Base-by-base conservation (phyloP, 1,140 invertebrate species). In the Meloidogyne hapla region DNA sequence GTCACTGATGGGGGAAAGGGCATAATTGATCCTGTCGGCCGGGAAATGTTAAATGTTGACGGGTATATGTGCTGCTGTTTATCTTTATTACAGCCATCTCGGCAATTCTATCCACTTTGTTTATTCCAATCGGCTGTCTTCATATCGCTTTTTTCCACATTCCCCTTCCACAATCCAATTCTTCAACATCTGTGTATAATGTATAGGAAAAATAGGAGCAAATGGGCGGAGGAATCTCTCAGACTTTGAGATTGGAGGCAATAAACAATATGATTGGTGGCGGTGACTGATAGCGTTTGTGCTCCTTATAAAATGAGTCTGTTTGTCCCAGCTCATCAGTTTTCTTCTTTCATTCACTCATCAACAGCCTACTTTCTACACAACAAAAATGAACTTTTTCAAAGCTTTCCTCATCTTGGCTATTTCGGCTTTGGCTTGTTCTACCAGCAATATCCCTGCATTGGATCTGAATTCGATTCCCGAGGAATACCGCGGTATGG, bases 401-500 rank as follows among this genome's bases (percentile, higher is more conserved):
- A n/a, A 4, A 1, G 18, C 33, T 15, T 45, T 4, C 33, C 13
- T 45, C 3, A 56, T 56, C 48, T 56, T 56, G 48, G 48, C n/a
- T 56, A 18, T 56, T n/a, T 56, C n/a, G 48, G n/a, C 18, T 2
- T 6, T n/a, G 5, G n/a, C 18, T 15, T 45, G 5, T 45, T 45
- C 42, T 6, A n/a, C 12, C 33, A 33, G 33, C n/a, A n/a, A 4
- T n/a, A 8, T 56, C 5, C 56, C 71, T 2, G 10, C 70, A 10
- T 18, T 73, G 8, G 71, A 73, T 21, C 15, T 73, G 21, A 64
- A 25, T 38, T 64, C 48, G 18, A 73, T 73, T n/a, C 71, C 71
- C 18, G 71, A 64, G 21, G 48, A 73, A 40, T 73, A 73, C 28
- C 56, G 56, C 56, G 71, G 71, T 73, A 73, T 6, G 33, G 1